Evolutionary conservation across 2,888 invertebrate species (phyloP).

Genomic region (Metallyticus violacea): DNA sequence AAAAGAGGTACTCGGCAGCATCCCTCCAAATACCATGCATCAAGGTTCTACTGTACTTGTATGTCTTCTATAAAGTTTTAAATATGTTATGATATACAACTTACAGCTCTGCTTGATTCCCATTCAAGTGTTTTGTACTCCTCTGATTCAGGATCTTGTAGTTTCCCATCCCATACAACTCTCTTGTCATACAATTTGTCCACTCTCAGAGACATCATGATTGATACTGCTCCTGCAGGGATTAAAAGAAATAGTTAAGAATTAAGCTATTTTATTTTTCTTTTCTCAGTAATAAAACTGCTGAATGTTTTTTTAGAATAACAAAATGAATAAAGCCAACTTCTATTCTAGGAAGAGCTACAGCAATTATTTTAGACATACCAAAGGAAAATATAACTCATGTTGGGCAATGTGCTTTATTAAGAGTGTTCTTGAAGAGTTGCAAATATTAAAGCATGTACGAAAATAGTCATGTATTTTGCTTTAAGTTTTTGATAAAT

Average conservation of each 20-base stretch:
- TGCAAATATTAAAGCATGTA: too few species aligned
- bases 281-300: background rate
- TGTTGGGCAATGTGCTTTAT: too few species aligned
- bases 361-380: too few species aligned
- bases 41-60: background rate
- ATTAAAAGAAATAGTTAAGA: background rate
- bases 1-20: too few species aligned
- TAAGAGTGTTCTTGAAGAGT: too few species aligned
- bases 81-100: constrained; percentile 42
- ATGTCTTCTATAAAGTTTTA: too few species aligned
- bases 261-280: background rate
- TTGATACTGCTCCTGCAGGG: constrained; percentile 62
- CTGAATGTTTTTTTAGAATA: background rate
- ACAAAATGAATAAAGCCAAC: background rate
- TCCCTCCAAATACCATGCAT: too few species aligned
- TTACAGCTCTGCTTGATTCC: constrained; percentile 84
- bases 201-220: constrained; percentile 75
- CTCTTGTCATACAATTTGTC: constrained; percentile 79
- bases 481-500: too few species aligned
- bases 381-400: too few species aligned
- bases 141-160: constrained; percentile 74
- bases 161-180: constrained; percentile 72
- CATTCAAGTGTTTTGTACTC: constrained; percentile 78
- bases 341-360: too few species aligned
- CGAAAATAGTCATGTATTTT: too few species aligned